Base-by-base conservation (phyloP, 2,113 vertebrate species). In the Entelurus aequoreus region DNA sequence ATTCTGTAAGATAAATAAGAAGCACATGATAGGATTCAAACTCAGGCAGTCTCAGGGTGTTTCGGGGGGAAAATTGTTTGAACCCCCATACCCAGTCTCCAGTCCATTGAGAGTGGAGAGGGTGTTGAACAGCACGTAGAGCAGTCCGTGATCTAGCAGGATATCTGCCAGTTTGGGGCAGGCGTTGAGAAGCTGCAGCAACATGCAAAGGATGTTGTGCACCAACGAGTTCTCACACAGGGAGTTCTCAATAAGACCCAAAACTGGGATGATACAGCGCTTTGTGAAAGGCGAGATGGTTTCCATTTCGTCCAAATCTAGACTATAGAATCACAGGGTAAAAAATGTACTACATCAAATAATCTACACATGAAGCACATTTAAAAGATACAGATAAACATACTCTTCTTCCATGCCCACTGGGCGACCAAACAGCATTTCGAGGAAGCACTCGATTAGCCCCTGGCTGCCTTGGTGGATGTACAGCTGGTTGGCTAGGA, bases 401-500 rank as follows among this genome's bases (percentile, higher is more conserved):
- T 87, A 99, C 97, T 98, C 94, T 80, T 98, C 97, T 79, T 99
- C 94, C 65, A 97, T 88, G 74, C 92, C 90, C 71, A 96, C 84
- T 0, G 88, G 90, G 4, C 91, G 88, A 38, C 94, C 93, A 60
- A 97, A 95, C 62, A 97, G 87, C 94, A 99, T 98, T 84, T 94
- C 94, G 75, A 94, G 79, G 78, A 98, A 95, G 76, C 93, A 94
- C 46, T 99, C 94, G 10, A 98, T 74, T 53, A 98, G 88, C 38
- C 94, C 92, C 65, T 92, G 94, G 81, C 92, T 93, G 15, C 94
- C 95, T 75, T 93, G 94, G 83, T 98, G 95, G 69, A 96, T 92
- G 86, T 96, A 98, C 11, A 99, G 82, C 85, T 99, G 97, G 76
- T 98, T 99, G 77, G 97, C 97, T 76, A 99, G 86, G 75, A 99